Percentiles rank a stretch among this genome's conserved stretches.
Conservation (phyloP, 2,888 invertebrate genomes). For the Acrocera orbiculus region DNA sequence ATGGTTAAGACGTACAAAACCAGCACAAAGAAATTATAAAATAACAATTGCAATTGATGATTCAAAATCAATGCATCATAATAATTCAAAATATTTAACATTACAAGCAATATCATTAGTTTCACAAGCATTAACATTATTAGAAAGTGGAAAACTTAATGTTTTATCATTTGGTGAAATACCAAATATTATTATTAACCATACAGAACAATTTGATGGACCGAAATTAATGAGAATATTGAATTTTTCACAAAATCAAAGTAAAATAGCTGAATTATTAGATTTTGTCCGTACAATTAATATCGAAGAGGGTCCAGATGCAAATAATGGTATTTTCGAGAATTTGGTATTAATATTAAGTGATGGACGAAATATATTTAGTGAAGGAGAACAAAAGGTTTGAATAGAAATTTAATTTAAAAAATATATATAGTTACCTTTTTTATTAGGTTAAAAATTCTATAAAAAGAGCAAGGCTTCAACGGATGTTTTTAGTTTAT, state of each 20-base stretch:
- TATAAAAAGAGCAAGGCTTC: conserved; percentile 60
- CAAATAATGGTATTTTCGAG: conserved; percentile 28
- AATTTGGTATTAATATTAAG: conserved; percentile 76
- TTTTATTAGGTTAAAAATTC: conserved; percentile 44
- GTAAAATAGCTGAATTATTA: conserved; percentile 65
- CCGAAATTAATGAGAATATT: conserved; percentile 63
- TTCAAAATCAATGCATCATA: conserved; percentile 79
- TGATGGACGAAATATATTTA: conserved; percentile 86
- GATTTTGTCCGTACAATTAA: conserved; percentile 57
- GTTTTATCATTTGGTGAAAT: conserved; percentile 83
- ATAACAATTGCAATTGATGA: conserved; percentile 94
- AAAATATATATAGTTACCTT: not conserved
- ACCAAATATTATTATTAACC: conserved; percentile 74
- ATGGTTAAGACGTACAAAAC: conserved; percentile 90
- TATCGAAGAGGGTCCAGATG: conserved; percentile 32
- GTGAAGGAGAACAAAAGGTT: conserved; percentile 65
- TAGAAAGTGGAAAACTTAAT: conserved; percentile 86
- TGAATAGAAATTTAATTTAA: conserved; percentile 25
- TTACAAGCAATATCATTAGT: conserved; percentile 90
- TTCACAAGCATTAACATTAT: conserved; percentile 68
- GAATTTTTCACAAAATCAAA: conserved; percentile 77
- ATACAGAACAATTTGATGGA: conserved; percentile 67
- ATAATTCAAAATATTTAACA: conserved; percentile 75
- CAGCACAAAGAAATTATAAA: conserved; percentile 89
- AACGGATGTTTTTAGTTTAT: conserved; percentile 84